A percentile compares a stretch with the other conserved stretches of the same genome.
Evolutionary conservation across 1,140 invertebrate genomes (phyloP).

Genomic region (Prorops nasuta): DNA sequence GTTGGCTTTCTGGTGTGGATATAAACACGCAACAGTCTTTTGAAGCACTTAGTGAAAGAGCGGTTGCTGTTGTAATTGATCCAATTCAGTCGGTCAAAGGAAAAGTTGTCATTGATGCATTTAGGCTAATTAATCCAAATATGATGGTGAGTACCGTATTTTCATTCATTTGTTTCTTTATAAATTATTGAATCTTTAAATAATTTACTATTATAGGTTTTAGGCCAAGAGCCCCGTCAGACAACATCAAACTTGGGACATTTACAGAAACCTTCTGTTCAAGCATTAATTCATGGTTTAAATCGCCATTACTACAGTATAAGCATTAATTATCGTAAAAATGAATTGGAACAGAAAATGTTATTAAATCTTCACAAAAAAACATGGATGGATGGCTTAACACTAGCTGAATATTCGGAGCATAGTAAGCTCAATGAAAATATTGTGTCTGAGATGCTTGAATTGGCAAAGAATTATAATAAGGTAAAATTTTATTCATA

Average conservation of each 20-base stretch:
- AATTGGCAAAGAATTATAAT: conserved; percentile 97
- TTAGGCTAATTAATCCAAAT: conserved; percentile 97
- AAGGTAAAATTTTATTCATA: conserved; percentile 73
- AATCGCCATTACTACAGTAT: conserved; percentile 99
- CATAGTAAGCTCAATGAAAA: conserved; percentile 90
- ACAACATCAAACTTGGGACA: conserved; percentile 99
- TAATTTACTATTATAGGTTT: conserved; percentile 54
- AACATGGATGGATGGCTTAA: conserved; percentile 98
- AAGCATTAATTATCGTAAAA: conserved; percentile 99
- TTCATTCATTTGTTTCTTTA: background rate
- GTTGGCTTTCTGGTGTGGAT: conserved; percentile 99
- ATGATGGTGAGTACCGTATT: conserved; percentile 74
- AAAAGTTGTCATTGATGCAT: conserved; percentile 94
- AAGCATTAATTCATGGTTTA: conserved; percentile 97
- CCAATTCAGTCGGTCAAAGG: conserved; percentile 99
- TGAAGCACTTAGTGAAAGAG: conserved; percentile 95
- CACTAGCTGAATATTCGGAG: conserved; percentile 90
- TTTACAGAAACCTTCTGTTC: conserved; percentile 98
- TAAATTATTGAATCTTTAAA: no score
- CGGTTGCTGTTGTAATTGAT: conserved; percentile 99
- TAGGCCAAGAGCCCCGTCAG: conserved; percentile 97
- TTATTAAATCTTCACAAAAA: conserved; percentile 98
- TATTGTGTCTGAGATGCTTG: conserved; percentile 94
- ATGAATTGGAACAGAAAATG: conserved; percentile 99
- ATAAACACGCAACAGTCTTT: conserved; percentile 99